Evolutionary conservation across 2,797 vertebrate genomes (phyloP), one percentile per base, ranked within the genome.

Genomic region (Darevskia mixta): DNA sequence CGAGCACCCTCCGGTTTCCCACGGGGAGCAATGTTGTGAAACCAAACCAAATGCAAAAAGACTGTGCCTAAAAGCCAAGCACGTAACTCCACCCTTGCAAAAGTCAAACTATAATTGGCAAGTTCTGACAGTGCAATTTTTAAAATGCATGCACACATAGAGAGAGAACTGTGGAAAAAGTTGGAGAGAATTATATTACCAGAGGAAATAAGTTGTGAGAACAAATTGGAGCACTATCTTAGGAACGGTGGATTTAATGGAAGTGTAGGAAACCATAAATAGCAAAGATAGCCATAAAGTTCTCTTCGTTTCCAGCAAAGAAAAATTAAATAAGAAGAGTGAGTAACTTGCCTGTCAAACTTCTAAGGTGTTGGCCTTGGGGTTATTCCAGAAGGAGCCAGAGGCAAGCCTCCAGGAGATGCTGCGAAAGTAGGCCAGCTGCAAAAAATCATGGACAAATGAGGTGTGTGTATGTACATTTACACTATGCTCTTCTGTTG

Each of bases 201-300:
- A 87, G 90, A 93, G 87, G 23, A 90, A 84, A 82, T 83, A 11
- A 76, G 32, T 83, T 91, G 80, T 32, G 71, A 91, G 82, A 93
- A 87, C 11, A 93, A 85, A 81, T 85, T 88, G 85, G 66, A 92
- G 91, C 93, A 82, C 13, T 73, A 29, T 41, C 11, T 80, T 92
- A 7, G 0, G 82, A 88, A 93, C 45, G 23, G 41, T 29, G 32
- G 55, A 85, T 83, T 92, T 88, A 92, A 88, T 71, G 86, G 82
- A 92, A 88, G 13, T 77, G 79, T 80, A 73, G 82, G 83, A 94
- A 94, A 79, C 87, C n/a, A 88, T 84, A 92, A 94, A 92, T 86
- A 49, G 91, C 79, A 86, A 86, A 92, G 87, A 91, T 90, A 94
- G 86, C 3, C 89, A 92, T 7, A 49, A 88, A 85, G 58, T 11